Conservation (phyloP, 1,140 invertebrate species). For the Ceratina japonica region DNA sequence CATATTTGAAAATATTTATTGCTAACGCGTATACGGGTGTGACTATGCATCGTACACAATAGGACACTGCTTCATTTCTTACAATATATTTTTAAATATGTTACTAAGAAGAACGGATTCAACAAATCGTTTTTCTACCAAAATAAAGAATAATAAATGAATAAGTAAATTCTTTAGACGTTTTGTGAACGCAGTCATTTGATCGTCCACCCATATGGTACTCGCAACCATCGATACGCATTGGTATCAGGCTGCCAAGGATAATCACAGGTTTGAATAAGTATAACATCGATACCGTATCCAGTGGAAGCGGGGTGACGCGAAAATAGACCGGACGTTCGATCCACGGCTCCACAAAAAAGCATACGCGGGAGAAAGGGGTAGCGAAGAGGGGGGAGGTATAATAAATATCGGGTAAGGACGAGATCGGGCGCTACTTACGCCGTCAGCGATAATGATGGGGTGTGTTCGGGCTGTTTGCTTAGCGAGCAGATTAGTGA, state of each 20-base stretch:
- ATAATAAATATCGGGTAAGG: conserved; percentile 73
- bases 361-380: not conserved
- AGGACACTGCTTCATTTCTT: not conserved
- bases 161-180: not conserved
- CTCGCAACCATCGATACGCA: conserved; percentile 53
- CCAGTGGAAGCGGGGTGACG: conserved; percentile 69
- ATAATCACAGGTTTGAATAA: conserved; percentile 20
- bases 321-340: conserved; percentile 69
- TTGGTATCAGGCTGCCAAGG: conserved; percentile 37
- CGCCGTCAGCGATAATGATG: conserved; percentile 79
- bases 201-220: conserved; percentile 54
- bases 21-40: not conserved
- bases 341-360: conserved; percentile 52
- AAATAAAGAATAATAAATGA: not conserved
- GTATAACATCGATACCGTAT: conserved; percentile 63
- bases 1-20: not conserved
- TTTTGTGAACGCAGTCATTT: not conserved
- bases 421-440: conserved; percentile 75
- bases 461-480: conserved; percentile 78
- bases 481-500: conserved; percentile 80
- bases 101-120: too few relatives aligned
- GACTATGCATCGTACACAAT: too few relatives aligned
- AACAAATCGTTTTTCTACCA: too few relatives aligned
- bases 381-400: conserved; percentile 41
- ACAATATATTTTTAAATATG: not conserved